These are phyloP conservation scores for Ladona fulva DNA, from an alignment of 1,140 invertebrate species.

Conservation along the genomic window DNA sequence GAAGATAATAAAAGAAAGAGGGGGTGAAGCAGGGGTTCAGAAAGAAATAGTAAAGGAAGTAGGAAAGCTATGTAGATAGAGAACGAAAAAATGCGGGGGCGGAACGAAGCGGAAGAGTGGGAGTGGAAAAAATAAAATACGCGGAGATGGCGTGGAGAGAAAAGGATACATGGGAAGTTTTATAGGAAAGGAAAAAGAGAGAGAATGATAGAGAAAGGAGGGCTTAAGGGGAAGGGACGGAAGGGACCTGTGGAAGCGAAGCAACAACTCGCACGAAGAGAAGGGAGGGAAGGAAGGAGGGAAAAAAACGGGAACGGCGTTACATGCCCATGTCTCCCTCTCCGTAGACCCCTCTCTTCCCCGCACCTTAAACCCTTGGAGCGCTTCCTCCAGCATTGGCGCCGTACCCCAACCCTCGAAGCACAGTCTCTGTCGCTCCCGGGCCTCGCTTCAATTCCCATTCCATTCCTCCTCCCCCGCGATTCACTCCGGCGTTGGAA, in stretches of 20 bases:
- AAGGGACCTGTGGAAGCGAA: constrained; percentile 1
- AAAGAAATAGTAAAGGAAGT: background rate
- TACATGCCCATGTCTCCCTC: background rate
- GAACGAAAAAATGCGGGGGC: no score
- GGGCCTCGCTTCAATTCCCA: no score
- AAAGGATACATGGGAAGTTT: no score
- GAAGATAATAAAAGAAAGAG: background rate
- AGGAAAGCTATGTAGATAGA: background rate
- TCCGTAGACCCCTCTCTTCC: background rate
- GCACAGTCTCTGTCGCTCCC: background rate
- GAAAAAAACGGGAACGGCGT: background rate
- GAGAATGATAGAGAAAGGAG: no score
- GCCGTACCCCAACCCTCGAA: background rate
- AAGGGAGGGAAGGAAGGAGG: background rate
- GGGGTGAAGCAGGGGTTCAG: background rate
- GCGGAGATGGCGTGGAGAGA: no score
- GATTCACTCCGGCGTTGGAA: no score
- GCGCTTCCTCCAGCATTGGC: background rate
- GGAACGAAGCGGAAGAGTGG: background rate
- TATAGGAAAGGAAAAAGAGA: no score
- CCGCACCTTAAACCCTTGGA: background rate
- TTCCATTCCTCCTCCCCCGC: no score
- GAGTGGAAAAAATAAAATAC: no score
- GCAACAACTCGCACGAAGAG: background rate
- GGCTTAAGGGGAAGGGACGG: background rate